Base-by-base conservation (phyloP, 1,140 invertebrate genomes). In the Drosophila tsacasi region DNA sequence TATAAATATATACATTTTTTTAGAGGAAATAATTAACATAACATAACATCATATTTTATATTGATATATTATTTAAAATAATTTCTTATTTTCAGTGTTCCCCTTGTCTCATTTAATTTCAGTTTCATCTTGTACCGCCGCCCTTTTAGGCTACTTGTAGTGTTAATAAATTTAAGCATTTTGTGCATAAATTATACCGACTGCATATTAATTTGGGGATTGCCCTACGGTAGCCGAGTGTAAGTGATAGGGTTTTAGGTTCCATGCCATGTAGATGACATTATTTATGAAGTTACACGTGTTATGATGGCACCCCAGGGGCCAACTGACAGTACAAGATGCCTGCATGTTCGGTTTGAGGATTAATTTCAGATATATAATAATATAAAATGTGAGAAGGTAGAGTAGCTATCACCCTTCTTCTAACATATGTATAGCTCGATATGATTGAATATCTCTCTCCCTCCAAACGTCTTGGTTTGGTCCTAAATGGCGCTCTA, bases 241-340 rank as follows among this genome's bases (percentile, higher is more conserved):
- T 47, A 68, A 72, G 67, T 49, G 68, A 61, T 74, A 61, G 68
- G 71, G 68, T 73, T 73, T 73, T 19, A 23, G 55, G 15, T 73
- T 47, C 42, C 25, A 25, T 35, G 54, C 44, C 67, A 60, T 60
- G 54, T 73, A 74, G 61, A 58, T 71, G 47, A 42, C 66, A 82
- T 79, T 86, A 86, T 86, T 86, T 86, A 86, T 86, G 65, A 71
- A 49, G 47, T 76, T 86, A 82, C 83, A 86, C 83, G 83, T 85
- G 82, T 85, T 86, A 76, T 68, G 83, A 86, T 83, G 71, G 60
- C 83, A 86, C 83, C 83, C 83, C 75, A 67, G 83, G 83, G 83
- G 57, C 71, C 62, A 46, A 64, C 69, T 54, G 49, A 21, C 39
- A 42, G 5, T 71, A 72, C 60, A 59, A 65, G 46, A 66, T 42